phyloP scores from a whole-genome alignment of 2,888 invertebrate genomes.

The Phoronis australis region DNA sequence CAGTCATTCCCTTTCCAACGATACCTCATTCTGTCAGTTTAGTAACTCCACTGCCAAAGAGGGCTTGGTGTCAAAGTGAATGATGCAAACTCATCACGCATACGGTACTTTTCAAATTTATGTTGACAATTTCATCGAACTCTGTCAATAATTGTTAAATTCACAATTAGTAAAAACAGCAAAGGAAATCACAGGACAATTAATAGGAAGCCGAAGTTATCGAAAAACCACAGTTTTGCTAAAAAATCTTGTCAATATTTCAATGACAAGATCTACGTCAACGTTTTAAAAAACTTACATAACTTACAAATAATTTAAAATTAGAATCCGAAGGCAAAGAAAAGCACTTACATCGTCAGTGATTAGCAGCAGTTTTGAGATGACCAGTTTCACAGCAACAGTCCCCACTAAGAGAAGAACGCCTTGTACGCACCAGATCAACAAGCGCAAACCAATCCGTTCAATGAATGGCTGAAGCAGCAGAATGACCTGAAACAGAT shows the following conservation, averaged over 20 bases:
- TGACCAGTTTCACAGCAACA: slow-evolving; percentile 46
- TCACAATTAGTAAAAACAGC: too few relatives aligned
- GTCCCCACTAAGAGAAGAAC: slow-evolving; percentile 39
- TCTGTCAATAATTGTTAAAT: too few relatives aligned
- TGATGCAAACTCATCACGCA: not conserved
- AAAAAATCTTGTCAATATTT: not conserved
- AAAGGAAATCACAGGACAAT: not conserved
- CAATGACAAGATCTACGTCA: not conserved
- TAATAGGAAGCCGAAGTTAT: not conserved
- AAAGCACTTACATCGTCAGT: slow-evolving; percentile 53
- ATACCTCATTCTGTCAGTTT: not conserved
- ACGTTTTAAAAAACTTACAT: not conserved
- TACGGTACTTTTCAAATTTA: too few relatives aligned
- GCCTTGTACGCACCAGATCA: slow-evolving; percentile 45
- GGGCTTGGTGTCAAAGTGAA: too few relatives aligned
- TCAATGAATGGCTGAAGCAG: slow-evolving; percentile 33
- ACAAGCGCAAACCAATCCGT: slow-evolving; percentile 22
- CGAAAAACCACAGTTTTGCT: not conserved
- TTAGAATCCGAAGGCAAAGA: too few relatives aligned
- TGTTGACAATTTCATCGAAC: too few relatives aligned
- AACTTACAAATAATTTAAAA: too few relatives aligned
- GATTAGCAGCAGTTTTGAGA: slow-evolving; percentile 41
- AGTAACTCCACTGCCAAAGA: not conserved
- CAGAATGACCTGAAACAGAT: too few relatives aligned
- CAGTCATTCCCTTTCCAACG: too few relatives aligned